Percentiles rank a stretch among this genome's conserved stretches.
Evolutionary conservation across 2,113 vertebrate genomes (phyloP).

Genomic region (Pseudorhombus dupliciocellatus): DNA sequence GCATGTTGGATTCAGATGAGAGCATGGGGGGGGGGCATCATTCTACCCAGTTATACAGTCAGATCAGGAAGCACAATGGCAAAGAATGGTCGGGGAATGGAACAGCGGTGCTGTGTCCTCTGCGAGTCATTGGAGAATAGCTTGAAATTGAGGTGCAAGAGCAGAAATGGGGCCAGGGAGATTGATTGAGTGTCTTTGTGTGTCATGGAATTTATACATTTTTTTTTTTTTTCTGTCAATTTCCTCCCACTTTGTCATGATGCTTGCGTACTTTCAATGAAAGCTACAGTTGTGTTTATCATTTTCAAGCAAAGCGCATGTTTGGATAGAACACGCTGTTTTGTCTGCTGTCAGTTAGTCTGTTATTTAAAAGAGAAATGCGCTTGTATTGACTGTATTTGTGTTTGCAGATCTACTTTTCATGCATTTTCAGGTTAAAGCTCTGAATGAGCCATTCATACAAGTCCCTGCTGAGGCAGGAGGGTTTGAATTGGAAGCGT

Average conservation of each 20-base stretch:
- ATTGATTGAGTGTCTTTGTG: slow-evolving; percentile 45
- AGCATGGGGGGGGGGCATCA: neutral
- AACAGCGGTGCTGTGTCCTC: slow-evolving; percentile 41
- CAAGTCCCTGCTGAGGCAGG: slow-evolving; percentile 20
- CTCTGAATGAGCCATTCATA: slow-evolving; percentile 32
- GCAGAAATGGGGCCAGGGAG: slow-evolving; percentile 50
- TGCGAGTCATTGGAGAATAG: slow-evolving; percentile 50
- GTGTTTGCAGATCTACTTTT: slow-evolving; percentile 11
- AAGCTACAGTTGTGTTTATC: slow-evolving; percentile 23
- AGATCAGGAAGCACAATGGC: slow-evolving; percentile 39
- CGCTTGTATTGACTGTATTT: neutral
- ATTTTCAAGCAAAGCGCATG: neutral
- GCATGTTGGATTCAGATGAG: slow-evolving; percentile 17
- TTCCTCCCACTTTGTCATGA: slow-evolving; percentile 11
- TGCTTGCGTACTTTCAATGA: slow-evolving; percentile 2
- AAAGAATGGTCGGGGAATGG: slow-evolving; percentile 36
- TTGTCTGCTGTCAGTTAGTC: slow-evolving; percentile 15
- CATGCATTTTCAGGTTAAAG: slow-evolving; percentile 3
- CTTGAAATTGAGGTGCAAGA: slow-evolving; percentile 44
- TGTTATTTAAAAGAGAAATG: slow-evolving; percentile 13
- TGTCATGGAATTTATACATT: slow-evolving; percentile 27
- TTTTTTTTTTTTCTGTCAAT: slow-evolving; percentile 6
- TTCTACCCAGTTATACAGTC: slow-evolving; percentile 4
- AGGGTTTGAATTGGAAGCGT: neutral
- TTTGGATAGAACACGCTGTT: slow-evolving; percentile 6